Conservation (phyloP, 2,888 invertebrate genomes). For the Cheilosia vernalis region DNA sequence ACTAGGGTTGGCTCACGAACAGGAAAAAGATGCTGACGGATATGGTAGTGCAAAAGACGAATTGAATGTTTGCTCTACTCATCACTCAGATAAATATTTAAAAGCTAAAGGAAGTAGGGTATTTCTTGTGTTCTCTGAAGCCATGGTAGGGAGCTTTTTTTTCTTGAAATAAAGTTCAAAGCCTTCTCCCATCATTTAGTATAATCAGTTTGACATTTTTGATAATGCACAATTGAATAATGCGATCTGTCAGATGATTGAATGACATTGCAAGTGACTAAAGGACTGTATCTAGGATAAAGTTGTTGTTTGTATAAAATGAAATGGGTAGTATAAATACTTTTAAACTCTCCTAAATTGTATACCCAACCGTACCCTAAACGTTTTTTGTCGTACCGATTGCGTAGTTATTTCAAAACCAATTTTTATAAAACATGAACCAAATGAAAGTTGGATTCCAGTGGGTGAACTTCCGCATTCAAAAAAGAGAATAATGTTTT, state of each 20-base stretch:
- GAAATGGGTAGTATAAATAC: too few species aligned
- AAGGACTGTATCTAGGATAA: background rate
- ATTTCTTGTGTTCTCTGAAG: conserved; percentile 37
- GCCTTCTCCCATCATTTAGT: background rate
- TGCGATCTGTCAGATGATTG: conserved; percentile 14
- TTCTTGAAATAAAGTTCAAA: background rate
- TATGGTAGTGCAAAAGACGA: conserved; percentile 50
- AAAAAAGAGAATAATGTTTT: too few species aligned
- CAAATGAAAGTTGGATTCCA: too few species aligned
- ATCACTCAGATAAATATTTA: conserved; percentile 61
- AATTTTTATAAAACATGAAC: too few species aligned
- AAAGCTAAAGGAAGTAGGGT: conserved; percentile 34
- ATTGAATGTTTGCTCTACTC: conserved; percentile 54
- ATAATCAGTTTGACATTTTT: conserved; percentile 30
- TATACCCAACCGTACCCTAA: too few species aligned
- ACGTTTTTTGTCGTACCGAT: too few species aligned
- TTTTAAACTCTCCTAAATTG: too few species aligned
- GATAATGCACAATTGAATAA: background rate
- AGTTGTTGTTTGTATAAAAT: background rate
- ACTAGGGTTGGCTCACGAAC: conserved; percentile 16
- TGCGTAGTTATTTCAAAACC: too few species aligned
- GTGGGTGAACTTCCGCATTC: too few species aligned
- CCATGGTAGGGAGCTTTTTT: background rate
- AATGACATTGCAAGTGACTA: background rate
- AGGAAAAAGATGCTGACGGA: conserved; percentile 25